These are phyloP conservation scores for Poecilus cupreus DNA, from an alignment of 2,888 invertebrate species.

Conservation along the genomic window DNA sequence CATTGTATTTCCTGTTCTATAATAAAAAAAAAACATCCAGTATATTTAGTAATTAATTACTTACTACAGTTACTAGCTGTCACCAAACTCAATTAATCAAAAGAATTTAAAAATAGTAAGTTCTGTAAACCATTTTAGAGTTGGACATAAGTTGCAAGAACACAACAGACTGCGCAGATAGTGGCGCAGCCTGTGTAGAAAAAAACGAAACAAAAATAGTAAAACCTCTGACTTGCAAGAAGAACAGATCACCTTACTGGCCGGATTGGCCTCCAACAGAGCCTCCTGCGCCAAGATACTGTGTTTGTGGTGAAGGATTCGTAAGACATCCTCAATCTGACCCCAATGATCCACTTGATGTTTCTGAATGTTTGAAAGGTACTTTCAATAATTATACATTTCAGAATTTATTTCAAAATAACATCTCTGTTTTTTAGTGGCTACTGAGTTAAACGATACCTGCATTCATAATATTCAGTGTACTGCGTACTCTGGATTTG, in stretches of 20 bases:
- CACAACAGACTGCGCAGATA: slow-evolving; percentile 18
- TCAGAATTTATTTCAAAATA: neutral
- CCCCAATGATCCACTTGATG: no score
- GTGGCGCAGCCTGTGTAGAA: slow-evolving; percentile 1
- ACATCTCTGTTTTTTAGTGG: slow-evolving; percentile 9
- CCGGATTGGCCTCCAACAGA: neutral
- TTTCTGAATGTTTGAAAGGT: slow-evolving; percentile 28
- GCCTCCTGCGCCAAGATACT: neutral
- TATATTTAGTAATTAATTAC: no score
- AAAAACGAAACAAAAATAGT: neutral
- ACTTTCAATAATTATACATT: neutral
- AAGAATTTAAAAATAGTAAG: no score
- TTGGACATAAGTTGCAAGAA: slow-evolving; percentile 22
- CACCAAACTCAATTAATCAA: no score
- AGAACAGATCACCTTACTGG: neutral
- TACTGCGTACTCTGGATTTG: slow-evolving; percentile 14
- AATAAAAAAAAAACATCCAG: no score
- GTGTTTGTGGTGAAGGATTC: slow-evolving; percentile 34
- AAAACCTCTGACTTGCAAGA: neutral
- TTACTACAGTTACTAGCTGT: no score
- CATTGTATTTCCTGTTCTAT: no score
- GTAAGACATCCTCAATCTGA: neutral
- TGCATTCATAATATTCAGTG: slow-evolving; percentile 38
- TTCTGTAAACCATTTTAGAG: slow-evolving; percentile 7
- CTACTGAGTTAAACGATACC: neutral